These are phyloP conservation scores for Elysia crispata DNA, from an alignment of 2,888 invertebrate genomes.

Conservation along the genomic window DNA sequence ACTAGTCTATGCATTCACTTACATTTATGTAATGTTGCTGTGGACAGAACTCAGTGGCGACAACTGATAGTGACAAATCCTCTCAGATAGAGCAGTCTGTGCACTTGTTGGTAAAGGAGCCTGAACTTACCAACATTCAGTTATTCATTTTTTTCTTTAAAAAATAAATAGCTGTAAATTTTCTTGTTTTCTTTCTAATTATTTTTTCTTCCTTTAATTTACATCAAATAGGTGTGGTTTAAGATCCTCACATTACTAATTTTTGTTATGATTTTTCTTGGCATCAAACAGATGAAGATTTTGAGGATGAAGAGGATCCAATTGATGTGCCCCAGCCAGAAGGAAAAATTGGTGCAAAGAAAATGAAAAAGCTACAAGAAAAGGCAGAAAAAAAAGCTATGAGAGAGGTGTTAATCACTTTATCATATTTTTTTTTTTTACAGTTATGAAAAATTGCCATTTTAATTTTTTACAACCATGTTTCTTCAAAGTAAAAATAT, in stretches of 20 bases:
- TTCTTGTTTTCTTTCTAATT: too few relatives aligned
- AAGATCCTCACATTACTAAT: neutral
- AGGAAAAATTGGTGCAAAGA: conserved; percentile 93
- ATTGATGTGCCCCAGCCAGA: conserved; percentile 78
- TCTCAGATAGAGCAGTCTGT: too few relatives aligned
- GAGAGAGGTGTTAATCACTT: conserved; percentile 81
- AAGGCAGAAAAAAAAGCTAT: conserved; percentile 91
- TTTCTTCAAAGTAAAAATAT: too few relatives aligned
- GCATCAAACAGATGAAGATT: neutral
- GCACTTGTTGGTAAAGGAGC: too few relatives aligned
- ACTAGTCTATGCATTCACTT: too few relatives aligned
- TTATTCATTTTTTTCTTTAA: too few relatives aligned
- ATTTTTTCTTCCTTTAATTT: neutral
- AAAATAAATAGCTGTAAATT: too few relatives aligned
- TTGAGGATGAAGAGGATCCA: conserved; percentile 56
- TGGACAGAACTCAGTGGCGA: too few relatives aligned
- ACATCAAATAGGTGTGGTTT: neutral
- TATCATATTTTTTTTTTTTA: neutral
- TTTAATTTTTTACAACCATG: neutral
- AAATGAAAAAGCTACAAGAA: conserved; percentile 93
- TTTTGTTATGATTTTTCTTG: neutral
- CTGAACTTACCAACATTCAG: too few relatives aligned
- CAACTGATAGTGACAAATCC: too few relatives aligned
- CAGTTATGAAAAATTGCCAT: neutral
- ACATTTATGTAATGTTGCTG: too few relatives aligned